A percentile compares a stretch with the other conserved stretches of the same genome.
Conservation (phyloP, 2,113 vertebrate genomes). For the Eonycteris spelaea region DNA sequence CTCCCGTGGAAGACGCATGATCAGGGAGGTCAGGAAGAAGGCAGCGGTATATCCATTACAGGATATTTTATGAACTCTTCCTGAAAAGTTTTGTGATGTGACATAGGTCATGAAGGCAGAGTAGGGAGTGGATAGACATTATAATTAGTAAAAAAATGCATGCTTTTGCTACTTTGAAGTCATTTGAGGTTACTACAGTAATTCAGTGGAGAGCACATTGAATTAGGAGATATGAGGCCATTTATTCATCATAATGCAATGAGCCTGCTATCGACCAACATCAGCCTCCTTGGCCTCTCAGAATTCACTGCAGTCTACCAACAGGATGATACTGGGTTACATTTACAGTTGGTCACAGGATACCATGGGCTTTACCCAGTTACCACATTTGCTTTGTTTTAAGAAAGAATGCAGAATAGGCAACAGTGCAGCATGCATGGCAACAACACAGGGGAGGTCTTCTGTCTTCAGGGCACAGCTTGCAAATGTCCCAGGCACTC, state of each 20-base stretch:
- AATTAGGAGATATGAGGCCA: neutral
- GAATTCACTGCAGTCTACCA: neutral
- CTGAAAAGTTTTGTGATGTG: neutral
- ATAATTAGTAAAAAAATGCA: conserved; percentile 17
- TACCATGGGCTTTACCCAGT: neutral
- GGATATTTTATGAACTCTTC: neutral
- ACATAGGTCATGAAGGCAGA: conserved; percentile 12
- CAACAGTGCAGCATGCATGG: neutral
- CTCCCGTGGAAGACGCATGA: neutral
- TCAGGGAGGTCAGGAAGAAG: neutral
- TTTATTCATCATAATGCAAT: neutral
- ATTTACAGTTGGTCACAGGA: neutral
- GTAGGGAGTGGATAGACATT: neutral
- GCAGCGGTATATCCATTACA: neutral
- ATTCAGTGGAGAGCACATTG: neutral
- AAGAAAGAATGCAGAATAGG: neutral
- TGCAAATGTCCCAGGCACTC: neutral
- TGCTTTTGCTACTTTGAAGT: neutral
- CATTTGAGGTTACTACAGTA: neutral
- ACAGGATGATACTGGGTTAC: neutral
- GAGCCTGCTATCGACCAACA: neutral
- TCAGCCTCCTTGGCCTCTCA: neutral
- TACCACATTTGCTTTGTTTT: neutral
- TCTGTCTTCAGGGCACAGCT: neutral
- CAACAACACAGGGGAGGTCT: neutral